Evolutionary conservation across 2,888 invertebrate species (phyloP), one percentile per base, ranked within the genome.

Genomic region (Torymus texanus): DNA sequence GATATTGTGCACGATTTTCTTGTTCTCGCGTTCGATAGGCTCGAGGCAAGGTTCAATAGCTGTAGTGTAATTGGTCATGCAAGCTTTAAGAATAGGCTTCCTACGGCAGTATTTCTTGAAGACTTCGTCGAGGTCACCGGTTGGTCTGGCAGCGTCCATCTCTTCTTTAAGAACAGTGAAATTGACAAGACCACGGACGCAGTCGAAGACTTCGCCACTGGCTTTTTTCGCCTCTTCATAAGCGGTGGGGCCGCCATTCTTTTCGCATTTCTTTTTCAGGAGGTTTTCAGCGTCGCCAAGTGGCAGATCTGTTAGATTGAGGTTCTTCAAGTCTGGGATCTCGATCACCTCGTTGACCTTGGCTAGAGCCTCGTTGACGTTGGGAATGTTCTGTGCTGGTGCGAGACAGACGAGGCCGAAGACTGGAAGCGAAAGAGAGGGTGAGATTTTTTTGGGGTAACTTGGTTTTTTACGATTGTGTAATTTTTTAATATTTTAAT

Each of bases 91-190:
- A 58, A 91, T 88, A 0, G 93, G 92, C 14, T 92, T 91, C 85
- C 94, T 94, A 21, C 91, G 92, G 87, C 95, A 96, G 88, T 96
- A 96, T 90, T 94, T 94, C 85, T 93, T 93, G 84, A 95, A 95
- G 0, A 95, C 95, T 29, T 92, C 91, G 85, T 95, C 95, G 56
- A 95, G 91, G 83, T 93, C 93, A 0, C 95, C 95, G 4, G 91
- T 92, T 0, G 95, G 94, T 85, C 94, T 94, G 0, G 95, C 94
- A 2, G 91, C 90, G 70, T 94, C 93, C 62, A 96, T 93, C 87
- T 96, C 95, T 3, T 91, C 86, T 82, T 94, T 91, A 24, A 96
- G 88, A 14, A 90, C 87, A 0, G 92, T 92, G 13, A 91, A 86
- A 86, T 96, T 93, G 0, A 95, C 91, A 41, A 95, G 90, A 0